Evolutionary conservation across 2,888 invertebrate genomes (phyloP), one percentile per base, ranked within the genome.

Genomic region (Dysmachus trigonus): DNA sequence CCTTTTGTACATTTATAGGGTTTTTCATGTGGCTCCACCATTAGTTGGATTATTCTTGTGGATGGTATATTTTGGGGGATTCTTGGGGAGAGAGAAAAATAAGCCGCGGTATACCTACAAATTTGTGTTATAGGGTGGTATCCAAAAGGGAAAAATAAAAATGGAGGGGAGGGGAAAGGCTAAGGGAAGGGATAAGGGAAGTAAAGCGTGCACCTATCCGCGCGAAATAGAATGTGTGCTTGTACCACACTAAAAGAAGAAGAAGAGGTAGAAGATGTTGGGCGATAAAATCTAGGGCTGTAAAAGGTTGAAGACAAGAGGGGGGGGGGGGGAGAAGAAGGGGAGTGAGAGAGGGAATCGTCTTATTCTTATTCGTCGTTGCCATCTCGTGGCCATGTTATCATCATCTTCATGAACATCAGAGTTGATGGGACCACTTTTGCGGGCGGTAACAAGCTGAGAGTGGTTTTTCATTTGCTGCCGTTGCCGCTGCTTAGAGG

Each of bases 371-470:
- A 72, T 83, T 83, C 83, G 71, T 83, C 83, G 71, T n/a, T 83
- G 41, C 72, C 83, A 27, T 71, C 41, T 27, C 41, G 41, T 72
- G 38, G 72, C 83, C 72, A 10, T 27, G 30, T 83, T 41, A 83
- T 83, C 83, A 83, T 83, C 83, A 82, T 82, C 82, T 62, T 22
- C 22, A 27, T 41, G 41, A 83, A 72, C 83, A 83, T 83, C 31
- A 72, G 41, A 71, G 83, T 38, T 72, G 71, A 72, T 71, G 72
- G 83, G 83, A 71, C 72, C 72, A 38, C 72, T 83, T 41, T 83
- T 83, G 83, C 83, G 83, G 83, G 83, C 83, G 83, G 83, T 72
- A 72, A 83, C 83, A 83, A 83, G 83, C 83, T 83, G 83, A 83
- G 71, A 83, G 83, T 72, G 83, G 83, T 83, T 83, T 83, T 83